Evolutionary conservation across 2,113 vertebrate genomes (phyloP).

Genomic region (Malurus alboscapulatus): DNA sequence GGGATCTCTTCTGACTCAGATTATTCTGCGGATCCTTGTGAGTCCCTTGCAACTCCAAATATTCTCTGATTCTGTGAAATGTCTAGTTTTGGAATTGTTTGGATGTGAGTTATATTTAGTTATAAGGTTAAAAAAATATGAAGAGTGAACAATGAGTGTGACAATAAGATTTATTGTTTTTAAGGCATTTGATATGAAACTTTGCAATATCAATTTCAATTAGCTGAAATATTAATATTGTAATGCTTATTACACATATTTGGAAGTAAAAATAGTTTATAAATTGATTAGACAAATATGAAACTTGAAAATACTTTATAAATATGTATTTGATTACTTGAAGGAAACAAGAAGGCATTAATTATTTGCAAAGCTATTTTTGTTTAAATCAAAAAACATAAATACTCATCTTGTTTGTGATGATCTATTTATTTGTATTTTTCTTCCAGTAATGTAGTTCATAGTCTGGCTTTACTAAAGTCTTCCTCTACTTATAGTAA

Average conservation of each 20-base stretch:
- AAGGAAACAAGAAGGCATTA: neutral
- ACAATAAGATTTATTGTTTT: neutral
- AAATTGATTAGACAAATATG: neutral
- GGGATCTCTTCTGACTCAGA: neutral
- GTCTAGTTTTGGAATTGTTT: neutral
- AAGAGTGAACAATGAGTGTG: neutral
- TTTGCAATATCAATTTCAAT: neutral
- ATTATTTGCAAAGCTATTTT: neutral
- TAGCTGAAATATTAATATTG: neutral
- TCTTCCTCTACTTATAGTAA: neutral
- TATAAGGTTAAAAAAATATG: neutral
- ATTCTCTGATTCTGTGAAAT: neutral
- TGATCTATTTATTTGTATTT: neutral
- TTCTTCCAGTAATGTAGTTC: neutral
- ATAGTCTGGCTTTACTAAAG: neutral
- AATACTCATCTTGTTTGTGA: neutral
- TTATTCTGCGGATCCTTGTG: neutral
- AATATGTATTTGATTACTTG: neutral
- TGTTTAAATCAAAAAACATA: neutral
- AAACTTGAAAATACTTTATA: neutral
- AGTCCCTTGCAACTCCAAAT: neutral
- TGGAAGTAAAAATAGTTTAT: neutral
- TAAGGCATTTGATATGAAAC: neutral
- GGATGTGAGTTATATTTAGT: neutral
- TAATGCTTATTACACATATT: neutral